Evolutionary conservation across 2,888 invertebrate genomes (phyloP), one percentile per base, ranked within the genome.

Genomic region (Lacanobia wlatinum): DNA sequence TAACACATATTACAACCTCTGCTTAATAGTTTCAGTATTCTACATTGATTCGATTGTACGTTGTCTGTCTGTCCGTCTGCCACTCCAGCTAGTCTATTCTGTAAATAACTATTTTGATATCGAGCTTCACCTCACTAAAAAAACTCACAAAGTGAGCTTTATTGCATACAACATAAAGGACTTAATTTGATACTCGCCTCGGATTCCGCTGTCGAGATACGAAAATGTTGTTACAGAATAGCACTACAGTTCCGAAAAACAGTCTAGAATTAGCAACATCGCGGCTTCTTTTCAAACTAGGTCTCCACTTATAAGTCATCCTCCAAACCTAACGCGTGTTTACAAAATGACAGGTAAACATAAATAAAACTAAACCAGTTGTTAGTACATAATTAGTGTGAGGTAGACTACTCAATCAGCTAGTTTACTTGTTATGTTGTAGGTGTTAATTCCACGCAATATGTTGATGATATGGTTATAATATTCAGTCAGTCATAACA

Each of bases 261-360:
- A 23, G 38, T 8, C 9, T n/a, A 16, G 4, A 18, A 60, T 34
- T 73, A 28, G 16, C n/a, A 72, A 72, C 38, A n/a, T n/a, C 5
- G 48, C 14, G 18, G 8, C 18, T 56, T 12, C 23, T 43, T 71
- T 71, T 23, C 18, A 43, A 62, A 71, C 50, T 23, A 16, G 21
- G n/a, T 48, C 28, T 18, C 4, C 28, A 28, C 23, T 18, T 34
- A 53, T 52, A 50, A 43, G 23, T 75, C 9, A 38, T 28, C 28
- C 23, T 66, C 14, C 0, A 18, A 52, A 46, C 3, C 14, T 28
- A 53, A 38, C 43, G 1, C 23, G 28, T 18, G 18, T 55, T 46
- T 28, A 46, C n/a, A 64, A 66, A 76, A 46, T 53, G 66, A 38
- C 76, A 76, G 14, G 28, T 21, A 16, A 46, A 75, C 38, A 14